Base-by-base conservation (phyloP, 2,797 vertebrate genomes). In the Hippocampus kuda region DNA sequence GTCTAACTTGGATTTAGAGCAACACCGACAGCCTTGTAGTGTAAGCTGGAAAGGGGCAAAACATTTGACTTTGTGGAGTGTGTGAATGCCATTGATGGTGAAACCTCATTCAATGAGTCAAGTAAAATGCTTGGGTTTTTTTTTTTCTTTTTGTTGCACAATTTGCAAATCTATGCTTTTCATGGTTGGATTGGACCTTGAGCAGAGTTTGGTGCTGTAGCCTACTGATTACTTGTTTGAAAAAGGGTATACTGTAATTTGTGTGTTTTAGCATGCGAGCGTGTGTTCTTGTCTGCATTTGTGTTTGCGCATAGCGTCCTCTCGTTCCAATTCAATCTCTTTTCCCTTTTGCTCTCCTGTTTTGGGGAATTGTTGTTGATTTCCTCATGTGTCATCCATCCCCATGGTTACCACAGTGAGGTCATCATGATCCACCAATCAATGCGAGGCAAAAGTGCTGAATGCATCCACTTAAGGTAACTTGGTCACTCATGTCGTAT, bases 401-500 rank as follows among this genome's bases (percentile, higher is more conserved):
- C 87, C 93, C 93, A 94, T 93, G 94, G 92, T 93, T 93, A 94
- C 93, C 81, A 91, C 94, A 99, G 96, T 93, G 95, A 98, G 92
- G 93, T 96, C 94, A 94, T 98, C 92, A 94, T 93, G 94, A 93
- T 96, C 92, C 94, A 94, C 93, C 94, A 93, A 87, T 95, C 94
- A 94, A 93, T 96, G 90, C 93, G 95, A 89, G 96, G 95, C 94
- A 93, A 95, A 93, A 98, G 97, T 93, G 94, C 95, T 79, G 96
- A 99, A 89, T 97, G 94, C 91, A 95, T 98, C 85, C 93, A 94
- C 90, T 95, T 89, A 81, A 93, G 95, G 97, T 99, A 98, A 97
- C 92, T 72, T 71, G 74, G 84, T 72, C 77, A 74, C 30, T 83
- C 66, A 65, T n/a, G 8, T 27, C 24, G 20, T 65, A 72, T 62